Base-by-base conservation (phyloP, 2,888 invertebrate species). In the Chalcosyrphus nemorum region DNA sequence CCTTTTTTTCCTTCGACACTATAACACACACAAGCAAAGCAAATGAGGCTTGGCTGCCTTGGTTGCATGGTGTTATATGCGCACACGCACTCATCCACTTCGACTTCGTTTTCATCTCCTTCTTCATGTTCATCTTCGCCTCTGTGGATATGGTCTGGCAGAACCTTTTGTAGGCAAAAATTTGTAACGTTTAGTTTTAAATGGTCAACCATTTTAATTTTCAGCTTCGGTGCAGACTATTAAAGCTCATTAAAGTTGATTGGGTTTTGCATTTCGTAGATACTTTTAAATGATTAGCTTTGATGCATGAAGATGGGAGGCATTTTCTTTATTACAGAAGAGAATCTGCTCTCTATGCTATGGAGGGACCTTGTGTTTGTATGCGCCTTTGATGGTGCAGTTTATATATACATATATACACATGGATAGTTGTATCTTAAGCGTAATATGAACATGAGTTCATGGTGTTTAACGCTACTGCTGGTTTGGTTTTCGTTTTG, bases 181-280 rank as follows among this genome's bases (percentile, higher is more conserved):
- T 86, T 84, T 84, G 84, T 80, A 84, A 75, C 84, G 80, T 78
- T 84, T 80, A 84, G 76, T 76, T 81, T 86, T 81, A 82, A 86
- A 85, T 86, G 86, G 86, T 86, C 86, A 86, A 86, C 86, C 86
- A 86, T 86, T 87, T 86, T 87, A 87, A 87, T 87, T 87, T 87
- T 87, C 86, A 87, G 86, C 87, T 84, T 74, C 86, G 78, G 86
- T 86, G 85, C 87, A 86, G 86, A 87, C 86, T 86, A 88, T 87
- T 88, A 88, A 87, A 87, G 87, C 87, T 87, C 88, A 88, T 88
- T 87, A 87, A 88, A 88, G 87, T 88, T 88, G 88, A 88, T 87
- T 88, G 88, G 87, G 86, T 88, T 87, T 87, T 87, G 84, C 86
- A 85, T 86, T 86, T 86, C 86, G 81, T 85, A 81, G 81, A 86